Evolutionary conservation across 2,797 vertebrate species (phyloP).

Genomic region (Scolopax rusticola): DNA sequence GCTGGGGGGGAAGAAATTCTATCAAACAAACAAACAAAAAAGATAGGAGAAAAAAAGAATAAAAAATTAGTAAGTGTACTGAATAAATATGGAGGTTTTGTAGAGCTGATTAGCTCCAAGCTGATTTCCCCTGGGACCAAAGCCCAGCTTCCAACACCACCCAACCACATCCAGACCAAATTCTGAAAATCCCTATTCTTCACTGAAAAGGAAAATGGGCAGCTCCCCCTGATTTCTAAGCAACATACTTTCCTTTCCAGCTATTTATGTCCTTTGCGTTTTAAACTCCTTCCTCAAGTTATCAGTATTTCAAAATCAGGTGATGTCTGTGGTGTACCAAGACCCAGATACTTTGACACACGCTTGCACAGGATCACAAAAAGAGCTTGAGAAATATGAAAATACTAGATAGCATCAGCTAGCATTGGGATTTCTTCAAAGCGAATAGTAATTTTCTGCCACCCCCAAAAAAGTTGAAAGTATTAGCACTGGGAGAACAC

Average conservation of each 20-base stretch:
- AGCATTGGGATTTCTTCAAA: background rate
- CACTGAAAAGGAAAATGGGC: background rate
- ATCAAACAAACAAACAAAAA: background rate
- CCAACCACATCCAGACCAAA: background rate
- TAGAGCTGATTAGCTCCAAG: background rate
- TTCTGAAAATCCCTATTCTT: background rate
- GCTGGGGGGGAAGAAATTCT: background rate
- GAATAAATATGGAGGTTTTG: background rate
- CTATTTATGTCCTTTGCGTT: background rate
- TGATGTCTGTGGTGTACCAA: background rate
- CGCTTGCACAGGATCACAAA: rapidly evolving
- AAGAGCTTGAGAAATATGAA: background rate
- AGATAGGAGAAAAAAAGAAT: rapidly evolving
- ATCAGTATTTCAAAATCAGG: background rate
- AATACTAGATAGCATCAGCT: background rate
- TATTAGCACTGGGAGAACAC: background rate
- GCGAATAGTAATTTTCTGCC: background rate
- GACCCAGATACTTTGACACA: background rate
- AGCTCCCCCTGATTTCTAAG: background rate
- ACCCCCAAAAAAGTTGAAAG: background rate
- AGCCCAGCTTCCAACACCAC: background rate
- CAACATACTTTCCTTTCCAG: background rate
- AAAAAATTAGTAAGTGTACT: background rate
- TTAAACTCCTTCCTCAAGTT: background rate
- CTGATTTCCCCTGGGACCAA: background rate